phyloP scores from a whole-genome alignment of 2,797 vertebrate genomes.

The Oreortyx pictus region DNA sequence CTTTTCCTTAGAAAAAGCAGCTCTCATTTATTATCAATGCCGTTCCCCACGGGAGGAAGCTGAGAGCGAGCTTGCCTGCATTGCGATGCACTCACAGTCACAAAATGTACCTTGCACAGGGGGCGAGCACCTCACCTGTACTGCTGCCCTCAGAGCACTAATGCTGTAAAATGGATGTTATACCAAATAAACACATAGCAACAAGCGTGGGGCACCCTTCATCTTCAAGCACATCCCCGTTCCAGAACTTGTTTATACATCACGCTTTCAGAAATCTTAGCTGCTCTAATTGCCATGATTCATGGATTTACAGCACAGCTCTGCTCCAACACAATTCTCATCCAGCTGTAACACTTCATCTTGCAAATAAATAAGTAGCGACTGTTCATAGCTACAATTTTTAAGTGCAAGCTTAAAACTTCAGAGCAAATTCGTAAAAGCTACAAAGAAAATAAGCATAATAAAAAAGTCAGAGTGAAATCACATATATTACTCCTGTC shows the following conservation, averaged over 20 bases:
- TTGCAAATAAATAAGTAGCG: slow-evolving; percentile 23
- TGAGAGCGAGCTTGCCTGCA: background rate
- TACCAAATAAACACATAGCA: accelerated
- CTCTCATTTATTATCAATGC: background rate
- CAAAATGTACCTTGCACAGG: background rate
- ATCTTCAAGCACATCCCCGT: background rate
- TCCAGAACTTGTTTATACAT: slow-evolving; percentile 17
- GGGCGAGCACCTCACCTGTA: background rate
- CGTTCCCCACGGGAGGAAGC: background rate
- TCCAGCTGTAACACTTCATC: background rate
- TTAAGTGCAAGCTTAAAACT: slow-evolving; percentile 8
- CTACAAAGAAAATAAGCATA: background rate
- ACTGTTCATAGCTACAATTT: background rate
- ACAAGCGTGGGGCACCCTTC: background rate
- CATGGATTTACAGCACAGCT: slow-evolving; percentile 2
- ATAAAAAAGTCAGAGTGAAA: background rate
- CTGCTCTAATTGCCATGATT: slow-evolving; percentile 41
- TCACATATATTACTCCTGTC: background rate
- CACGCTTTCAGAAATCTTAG: background rate
- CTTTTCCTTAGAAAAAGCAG: slow-evolving; percentile 8
- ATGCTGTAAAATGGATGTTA: too few relatives aligned
- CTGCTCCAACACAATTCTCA: background rate
- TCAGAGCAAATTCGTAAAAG: background rate
- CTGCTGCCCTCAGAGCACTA: background rate
- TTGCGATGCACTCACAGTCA: accelerated